Conservation (phyloP, 2,113 vertebrate genomes). For the Larimichthys polyactis region DNA sequence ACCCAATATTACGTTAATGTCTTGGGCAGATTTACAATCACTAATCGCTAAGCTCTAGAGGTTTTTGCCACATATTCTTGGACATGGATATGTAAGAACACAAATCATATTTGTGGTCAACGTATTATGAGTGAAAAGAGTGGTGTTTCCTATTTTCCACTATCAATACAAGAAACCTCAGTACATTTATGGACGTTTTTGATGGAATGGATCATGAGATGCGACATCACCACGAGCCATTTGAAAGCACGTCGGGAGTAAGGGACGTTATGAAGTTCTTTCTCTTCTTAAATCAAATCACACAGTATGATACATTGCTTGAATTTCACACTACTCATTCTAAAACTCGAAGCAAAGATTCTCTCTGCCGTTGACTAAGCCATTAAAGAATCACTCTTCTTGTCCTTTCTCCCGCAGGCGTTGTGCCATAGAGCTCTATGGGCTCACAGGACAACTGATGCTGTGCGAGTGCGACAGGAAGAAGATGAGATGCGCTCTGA, state of each 20-base stretch:
- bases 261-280: neutral
- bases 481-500: slow-evolving; percentile 72
- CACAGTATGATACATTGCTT: neutral
- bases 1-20: no score
- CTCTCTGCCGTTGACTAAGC: slow-evolving; percentile 3
- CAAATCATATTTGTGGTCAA: neutral
- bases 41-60: no score
- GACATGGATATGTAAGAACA: neutral
- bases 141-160: no score
- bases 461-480: slow-evolving; percentile 50
- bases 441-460: slow-evolving; percentile 46
- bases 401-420: slow-evolving; percentile 28
- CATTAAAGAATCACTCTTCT: slow-evolving; percentile 29
- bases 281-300: neutral
- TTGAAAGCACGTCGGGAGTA: slow-evolving; percentile 5
- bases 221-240: neutral
- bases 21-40: no score
- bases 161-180: no score
- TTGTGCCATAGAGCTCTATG: slow-evolving; percentile 56
- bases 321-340: slow-evolving; percentile 18
- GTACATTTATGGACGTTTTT: no score
- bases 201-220: neutral
- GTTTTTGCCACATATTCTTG: neutral
- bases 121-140: no score
- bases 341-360: neutral